phyloP scores from a whole-genome alignment of 2,888 invertebrate genomes.

The Parnassius smintheus region DNA sequence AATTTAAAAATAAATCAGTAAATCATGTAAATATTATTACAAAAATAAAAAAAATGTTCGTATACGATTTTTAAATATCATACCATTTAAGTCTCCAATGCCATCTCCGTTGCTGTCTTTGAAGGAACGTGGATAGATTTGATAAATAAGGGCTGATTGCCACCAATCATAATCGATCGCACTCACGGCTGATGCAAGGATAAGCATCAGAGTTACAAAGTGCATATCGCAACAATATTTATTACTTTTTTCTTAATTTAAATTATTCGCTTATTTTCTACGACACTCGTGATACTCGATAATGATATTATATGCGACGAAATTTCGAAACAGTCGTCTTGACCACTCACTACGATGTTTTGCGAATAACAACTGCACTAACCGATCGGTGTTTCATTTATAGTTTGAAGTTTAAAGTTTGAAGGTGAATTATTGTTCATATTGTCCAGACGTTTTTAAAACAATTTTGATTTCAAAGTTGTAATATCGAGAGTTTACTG shows the following conservation, averaged over 20 bases:
- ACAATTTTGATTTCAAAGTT: neutral
- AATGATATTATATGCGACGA: too few relatives aligned
- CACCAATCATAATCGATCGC: slow-evolving; percentile 83
- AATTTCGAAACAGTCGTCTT: too few relatives aligned
- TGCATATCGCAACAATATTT: neutral
- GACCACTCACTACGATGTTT: neutral
- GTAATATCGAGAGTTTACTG: neutral
- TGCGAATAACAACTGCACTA: neutral
- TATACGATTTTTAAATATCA: slow-evolving; percentile 29
- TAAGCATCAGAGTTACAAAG: neutral
- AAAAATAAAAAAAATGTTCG: too few relatives aligned
- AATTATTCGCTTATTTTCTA: too few relatives aligned
- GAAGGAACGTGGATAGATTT: slow-evolving; percentile 89
- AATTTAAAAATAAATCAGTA: too few relatives aligned
- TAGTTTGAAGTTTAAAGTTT: too few relatives aligned
- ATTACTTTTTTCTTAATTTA: too few relatives aligned
- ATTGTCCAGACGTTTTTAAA: neutral
- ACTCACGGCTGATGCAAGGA: neutral
- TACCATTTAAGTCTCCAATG: slow-evolving; percentile 82
- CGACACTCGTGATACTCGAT: too few relatives aligned
- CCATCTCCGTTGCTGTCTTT: slow-evolving; percentile 80
- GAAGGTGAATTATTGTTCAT: too few relatives aligned
- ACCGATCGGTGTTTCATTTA: neutral
- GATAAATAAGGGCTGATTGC: slow-evolving; percentile 87
- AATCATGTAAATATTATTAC: too few relatives aligned